Base-by-base conservation (phyloP, 2,888 invertebrate species). In the Xestoiulus laeticollis region DNA sequence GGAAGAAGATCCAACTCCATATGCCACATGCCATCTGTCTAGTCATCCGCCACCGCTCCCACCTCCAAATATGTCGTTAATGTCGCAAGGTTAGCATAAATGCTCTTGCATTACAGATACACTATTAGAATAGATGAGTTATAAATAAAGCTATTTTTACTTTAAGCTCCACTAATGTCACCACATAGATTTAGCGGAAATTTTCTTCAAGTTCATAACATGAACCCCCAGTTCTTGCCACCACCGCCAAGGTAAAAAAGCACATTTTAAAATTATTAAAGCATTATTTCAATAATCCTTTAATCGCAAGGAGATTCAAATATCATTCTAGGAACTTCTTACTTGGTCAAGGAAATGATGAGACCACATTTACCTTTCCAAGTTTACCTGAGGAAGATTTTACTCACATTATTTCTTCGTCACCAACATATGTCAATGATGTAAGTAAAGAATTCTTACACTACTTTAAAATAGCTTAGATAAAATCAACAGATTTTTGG, bases 21-120 rank as follows among this genome's bases (percentile, higher is more conserved):
- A 87, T 38, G 87, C 87, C 14, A 87, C 83, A 19, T 87, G 43
- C 26, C 87, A 87, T 14, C n/a, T 87, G 26, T 83, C 87, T 19
- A 38, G 10, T 32, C 44, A 87, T 38, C 44, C 86, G 1, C 86
- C 86, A 10, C 86, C 86, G 68, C 59, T 87, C 1, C 87, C 87
- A 6, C 82, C 84, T 10, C 87, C 87, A 1, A 87, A 87, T 22
- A 38, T 38, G 43, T 43, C 26, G 26, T 43, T 1, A 4, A 43
- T 43, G 26, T 14, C 16, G 16, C 85, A 14, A 85, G 85, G 85
- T 43, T 5, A n/a, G 53, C 19, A 68, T n/a, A n/a, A n/a, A n/a
- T n/a, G n/a, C n/a, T n/a, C n/a, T n/a, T n/a, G n/a, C n/a, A n/a
- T n/a, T n/a, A n/a, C n/a, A n/a, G n/a, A n/a, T n/a, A n/a, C n/a